Evolutionary conservation across 2,888 invertebrate species (phyloP), one percentile per base, ranked within the genome.

Genomic region (Cistogaster globosa): DNA sequence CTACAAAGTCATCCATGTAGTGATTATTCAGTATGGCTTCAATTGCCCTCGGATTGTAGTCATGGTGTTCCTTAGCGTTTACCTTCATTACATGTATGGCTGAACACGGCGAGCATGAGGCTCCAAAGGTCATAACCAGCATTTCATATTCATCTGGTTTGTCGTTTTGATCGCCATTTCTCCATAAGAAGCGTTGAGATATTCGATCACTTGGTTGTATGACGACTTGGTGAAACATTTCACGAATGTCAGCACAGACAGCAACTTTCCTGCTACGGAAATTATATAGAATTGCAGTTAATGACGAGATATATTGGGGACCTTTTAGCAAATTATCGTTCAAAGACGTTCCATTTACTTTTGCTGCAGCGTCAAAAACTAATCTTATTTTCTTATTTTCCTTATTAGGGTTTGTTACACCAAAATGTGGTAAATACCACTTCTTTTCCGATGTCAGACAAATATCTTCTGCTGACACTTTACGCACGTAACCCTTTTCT

Each of bases 311-410:
- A 16, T 91, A 69, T 78, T 91, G 90, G 2, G 91, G 90, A 2
- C 91, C 91, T 18, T 87, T 86, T 6, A 91, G 71, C n/a, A 92
- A 69, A 9, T 84, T 48, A 26, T 88, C 88, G 78, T 91, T 90
- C 20, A 90, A 69, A 20, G 87, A 87, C 7, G 87, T 58, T 8
- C 89, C 20, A 38, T 63, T n/a, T 5, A 84, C 58, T 9, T 88
- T 89, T 4, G 89, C 89, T 8, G 90, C 90, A 14, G 90, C 90
- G 75, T 91, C 90, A 63, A 87, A 89, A 0, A 90, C 90, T 7
- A 90, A 65, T n/a, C 90, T 84, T 7, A 89, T 55, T 77, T 88
- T 87, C 22, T 90, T 20, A 88, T 86, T 87, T 16, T 87, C 88
- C 78, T 90, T 90, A 26, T 89, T 89, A 5, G 88, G 87, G 57